Evolutionary conservation across 2,797 vertebrate genomes (phyloP).

Genomic region (Lagorchestes hirsutus): DNA sequence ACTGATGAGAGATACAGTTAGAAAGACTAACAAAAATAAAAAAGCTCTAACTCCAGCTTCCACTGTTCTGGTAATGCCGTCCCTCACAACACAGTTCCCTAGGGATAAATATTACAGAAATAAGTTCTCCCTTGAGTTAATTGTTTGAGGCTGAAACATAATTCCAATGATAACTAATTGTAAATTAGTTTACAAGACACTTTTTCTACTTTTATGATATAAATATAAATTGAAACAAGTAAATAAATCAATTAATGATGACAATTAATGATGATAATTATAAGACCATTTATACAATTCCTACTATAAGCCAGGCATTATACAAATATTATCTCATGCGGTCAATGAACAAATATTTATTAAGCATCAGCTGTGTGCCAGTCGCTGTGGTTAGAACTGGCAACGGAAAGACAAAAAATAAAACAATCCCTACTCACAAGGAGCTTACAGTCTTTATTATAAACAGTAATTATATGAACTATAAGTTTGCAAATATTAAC

Average conservation of each 20-base stretch:
- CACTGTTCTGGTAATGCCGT: not conserved
- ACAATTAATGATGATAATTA: not conserved
- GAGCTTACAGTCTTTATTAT: not conserved
- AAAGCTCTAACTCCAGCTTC: not conserved
- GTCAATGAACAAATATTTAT: not conserved
- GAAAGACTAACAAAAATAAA: not conserved
- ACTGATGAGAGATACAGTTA: not conserved
- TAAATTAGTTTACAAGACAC: not conserved
- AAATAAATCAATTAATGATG: not conserved
- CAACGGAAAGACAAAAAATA: not conserved
- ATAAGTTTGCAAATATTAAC: not conserved
- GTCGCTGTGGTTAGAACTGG: not conserved
- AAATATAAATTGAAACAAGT: not conserved
- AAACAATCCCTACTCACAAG: not conserved
- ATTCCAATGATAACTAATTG: not conserved
- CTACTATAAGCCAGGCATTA: not conserved
- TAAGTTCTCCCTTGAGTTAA: not conserved
- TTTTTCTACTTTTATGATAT: not conserved
- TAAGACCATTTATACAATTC: not conserved
- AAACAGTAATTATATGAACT: not conserved
- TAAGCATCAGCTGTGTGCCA: not conserved
- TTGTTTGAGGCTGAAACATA: not conserved
- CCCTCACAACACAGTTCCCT: not conserved
- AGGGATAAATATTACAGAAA: not conserved
- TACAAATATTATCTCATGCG: not conserved